Evolutionary conservation across 2,113 vertebrate species (phyloP).

Genomic region (Athene cunicularia): DNA sequence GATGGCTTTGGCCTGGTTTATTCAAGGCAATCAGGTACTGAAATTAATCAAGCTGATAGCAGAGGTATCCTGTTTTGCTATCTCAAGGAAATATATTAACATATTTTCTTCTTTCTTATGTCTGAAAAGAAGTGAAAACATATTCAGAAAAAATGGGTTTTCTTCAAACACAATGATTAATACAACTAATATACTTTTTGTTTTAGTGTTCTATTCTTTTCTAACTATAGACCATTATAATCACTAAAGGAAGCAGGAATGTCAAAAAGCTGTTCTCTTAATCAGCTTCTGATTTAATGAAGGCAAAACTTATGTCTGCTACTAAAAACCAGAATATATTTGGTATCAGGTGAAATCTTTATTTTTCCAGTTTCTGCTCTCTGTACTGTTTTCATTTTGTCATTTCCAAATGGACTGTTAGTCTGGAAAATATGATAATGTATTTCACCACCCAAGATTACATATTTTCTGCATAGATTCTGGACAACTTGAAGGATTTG

Average conservation of each 20-base stretch:
- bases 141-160: neutral
- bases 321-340: neutral
- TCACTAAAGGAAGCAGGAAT: neutral
- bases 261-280: neutral
- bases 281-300: neutral
- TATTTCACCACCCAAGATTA: neutral
- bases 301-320: neutral
- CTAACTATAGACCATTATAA: neutral
- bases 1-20: neutral
- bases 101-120: neutral
- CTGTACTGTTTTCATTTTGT: neutral
- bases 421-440: neutral
- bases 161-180: neutral
- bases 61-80: neutral
- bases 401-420: neutral
- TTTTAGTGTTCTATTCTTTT: neutral
- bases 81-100: neutral
- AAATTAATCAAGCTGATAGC: neutral
- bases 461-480: neutral
- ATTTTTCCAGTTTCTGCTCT: neutral
- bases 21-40: neutral
- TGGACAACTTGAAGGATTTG: neutral
- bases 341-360: neutral
- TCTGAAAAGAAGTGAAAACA: neutral
- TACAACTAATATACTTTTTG: neutral